These are phyloP conservation scores for Drosophila kikkawai DNA, from an alignment of 1,140 invertebrate species.

Conservation along the genomic window DNA sequence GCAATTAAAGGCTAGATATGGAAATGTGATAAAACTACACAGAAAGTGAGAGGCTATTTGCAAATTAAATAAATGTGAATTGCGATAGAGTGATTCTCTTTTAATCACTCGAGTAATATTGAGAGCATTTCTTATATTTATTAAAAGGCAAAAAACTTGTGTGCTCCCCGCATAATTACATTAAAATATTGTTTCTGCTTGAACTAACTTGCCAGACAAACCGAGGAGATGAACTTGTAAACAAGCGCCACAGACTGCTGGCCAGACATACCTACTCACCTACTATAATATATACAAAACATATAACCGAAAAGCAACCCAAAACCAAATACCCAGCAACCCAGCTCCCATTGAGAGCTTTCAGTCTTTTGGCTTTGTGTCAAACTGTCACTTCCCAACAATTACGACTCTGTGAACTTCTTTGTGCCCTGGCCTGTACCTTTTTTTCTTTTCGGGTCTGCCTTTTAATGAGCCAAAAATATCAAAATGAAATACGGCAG, in stretches of 20 bases:
- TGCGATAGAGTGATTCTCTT: background rate
- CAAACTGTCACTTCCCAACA: slow-evolving; percentile 53
- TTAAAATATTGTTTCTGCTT: slow-evolving; percentile 41
- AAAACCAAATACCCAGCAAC: slow-evolving; percentile 5
- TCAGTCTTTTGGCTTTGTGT: slow-evolving; percentile 48
- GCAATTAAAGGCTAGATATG: slow-evolving; percentile 25
- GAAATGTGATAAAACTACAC: slow-evolving; percentile 16
- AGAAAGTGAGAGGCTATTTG: background rate
- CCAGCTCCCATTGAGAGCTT: slow-evolving; percentile 26
- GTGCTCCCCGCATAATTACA: slow-evolving; percentile 28
- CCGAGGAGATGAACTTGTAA: slow-evolving; percentile 36
- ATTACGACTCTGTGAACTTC: slow-evolving; percentile 40
- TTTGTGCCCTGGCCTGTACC: slow-evolving; percentile 39
- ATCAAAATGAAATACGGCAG: slow-evolving; percentile 29
- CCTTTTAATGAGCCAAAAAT: slow-evolving; percentile 55
- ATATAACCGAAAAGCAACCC: slow-evolving; percentile 11
- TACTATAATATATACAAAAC: background rate
- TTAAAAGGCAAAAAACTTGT: background rate
- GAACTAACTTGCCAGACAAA: slow-evolving; percentile 23
- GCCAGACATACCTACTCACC: background rate
- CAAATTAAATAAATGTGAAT: slow-evolving; percentile 27
- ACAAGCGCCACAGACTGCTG: slow-evolving; percentile 9
- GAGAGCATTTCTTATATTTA: background rate
- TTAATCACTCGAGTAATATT: background rate
- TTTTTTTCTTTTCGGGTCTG: slow-evolving; percentile 33